Evolutionary conservation across 2,797 vertebrate genomes (phyloP), one percentile per base, ranked within the genome.

Genomic region (Pipistrellus kuhlii): DNA sequence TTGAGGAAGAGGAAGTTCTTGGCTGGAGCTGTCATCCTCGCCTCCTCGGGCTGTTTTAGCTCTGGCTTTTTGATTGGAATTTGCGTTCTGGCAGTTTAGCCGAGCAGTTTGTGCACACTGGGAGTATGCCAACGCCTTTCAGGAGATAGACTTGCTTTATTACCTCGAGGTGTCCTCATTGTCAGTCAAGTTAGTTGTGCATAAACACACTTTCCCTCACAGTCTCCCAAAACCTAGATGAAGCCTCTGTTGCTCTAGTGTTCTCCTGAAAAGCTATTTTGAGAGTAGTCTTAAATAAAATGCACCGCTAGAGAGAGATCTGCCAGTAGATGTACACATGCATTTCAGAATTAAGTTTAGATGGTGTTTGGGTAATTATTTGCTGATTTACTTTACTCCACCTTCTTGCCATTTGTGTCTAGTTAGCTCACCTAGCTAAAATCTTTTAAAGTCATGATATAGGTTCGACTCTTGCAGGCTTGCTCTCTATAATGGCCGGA

Each of bases 11-110:
- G 96, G 95, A 96, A 95, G 94, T 97, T 94, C 1, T 89, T 14
- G 64, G 77, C 91, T 14, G 64, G 82, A 96, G 90, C 97, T 97
- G 97, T 97, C 97, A 95, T 76, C 78, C 84, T 93, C 41, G 25
- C 59, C 82, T 20, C 15, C 38, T 30, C 41, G 35, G 55, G 12
- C 46, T 62, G 0, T 27, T 48, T 30, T 48, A 18, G 69, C 69
- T 73, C 4, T 35, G 84, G 35, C 77, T 51, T 32, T 81, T 77
- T 66, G 0, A 27, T 90, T 30, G 72, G 88, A 46, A 12, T 88
- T 90, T 75, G 85, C 85, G 90, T 68, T 57, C 68, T 7, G 77
- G 90, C 62, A 73, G 88, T 73, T 84, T 0, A 41, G 81, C 92
- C 3, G 59, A 85, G 82, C 68, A 32, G 14, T 84, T 48, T 62